phyloP scores from a whole-genome alignment of 1,140 invertebrate species.

The Samia ricini region DNA sequence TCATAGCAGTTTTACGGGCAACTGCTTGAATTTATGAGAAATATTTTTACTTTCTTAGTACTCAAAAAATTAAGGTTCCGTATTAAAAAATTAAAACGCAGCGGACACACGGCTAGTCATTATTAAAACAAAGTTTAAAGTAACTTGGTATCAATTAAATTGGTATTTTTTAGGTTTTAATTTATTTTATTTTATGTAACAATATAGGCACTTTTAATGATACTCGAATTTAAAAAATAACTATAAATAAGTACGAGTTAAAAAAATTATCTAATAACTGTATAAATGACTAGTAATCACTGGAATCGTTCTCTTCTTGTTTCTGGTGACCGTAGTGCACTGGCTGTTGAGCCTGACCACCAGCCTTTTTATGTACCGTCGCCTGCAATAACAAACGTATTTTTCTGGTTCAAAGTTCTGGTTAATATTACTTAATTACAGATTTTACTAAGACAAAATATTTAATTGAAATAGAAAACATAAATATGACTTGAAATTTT shows the following conservation, averaged over 20 bases:
- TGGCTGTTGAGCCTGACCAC: slow-evolving; percentile 42
- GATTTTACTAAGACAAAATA: no score
- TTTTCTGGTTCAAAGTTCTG: no score
- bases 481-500: no score
- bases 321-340: slow-evolving; percentile 48
- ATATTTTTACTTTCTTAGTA: no score
- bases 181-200: slow-evolving; percentile 6
- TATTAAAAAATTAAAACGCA: no score
- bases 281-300: slow-evolving; percentile 58
- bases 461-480: no score
- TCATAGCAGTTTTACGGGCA: no score
- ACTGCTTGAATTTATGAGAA: no score
- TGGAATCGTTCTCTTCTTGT: slow-evolving; percentile 50
- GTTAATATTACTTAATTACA: background rate
- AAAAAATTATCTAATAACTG: slow-evolving; percentile 13
- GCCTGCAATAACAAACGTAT: slow-evolving; percentile 50
- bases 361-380: slow-evolving; percentile 62
- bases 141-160: no score
- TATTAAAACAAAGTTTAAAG: no score
- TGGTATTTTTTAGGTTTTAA: background rate
- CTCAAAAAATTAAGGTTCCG: no score
- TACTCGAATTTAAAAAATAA: slow-evolving; percentile 11
- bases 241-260: slow-evolving; percentile 40
- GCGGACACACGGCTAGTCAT: no score
- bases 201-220: background rate